Evolutionary conservation across 2,797 vertebrate species (phyloP).

Genomic region (Valencia hispanica): DNA sequence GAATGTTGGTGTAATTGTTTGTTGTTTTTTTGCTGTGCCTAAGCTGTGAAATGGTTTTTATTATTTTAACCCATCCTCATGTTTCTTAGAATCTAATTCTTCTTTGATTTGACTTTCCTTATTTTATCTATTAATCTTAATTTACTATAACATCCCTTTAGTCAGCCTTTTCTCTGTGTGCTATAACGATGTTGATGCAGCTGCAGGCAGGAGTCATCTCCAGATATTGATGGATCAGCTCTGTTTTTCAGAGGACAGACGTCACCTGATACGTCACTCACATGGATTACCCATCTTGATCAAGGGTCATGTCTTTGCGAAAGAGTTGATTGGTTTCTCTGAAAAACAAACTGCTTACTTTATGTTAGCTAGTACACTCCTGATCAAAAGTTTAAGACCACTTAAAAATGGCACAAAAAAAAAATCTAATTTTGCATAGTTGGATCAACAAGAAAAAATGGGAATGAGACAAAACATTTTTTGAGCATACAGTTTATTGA

Average conservation of each 20-base stretch:
- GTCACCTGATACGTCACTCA: conserved; percentile 15
- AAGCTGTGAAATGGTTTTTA: neutral
- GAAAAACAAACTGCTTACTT: neutral
- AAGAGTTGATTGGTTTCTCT: neutral
- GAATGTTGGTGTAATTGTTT: neutral
- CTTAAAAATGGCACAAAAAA: too few relatives aligned
- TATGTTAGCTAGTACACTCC: neutral
- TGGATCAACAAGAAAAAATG: too few relatives aligned
- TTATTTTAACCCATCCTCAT: neutral
- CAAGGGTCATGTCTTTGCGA: conserved; percentile 1
- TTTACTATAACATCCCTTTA: neutral
- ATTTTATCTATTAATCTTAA: neutral
- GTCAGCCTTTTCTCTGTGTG: neutral
- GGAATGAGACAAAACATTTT: too few relatives aligned
- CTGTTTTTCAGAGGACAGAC: conserved; percentile 7
- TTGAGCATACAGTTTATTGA: too few relatives aligned
- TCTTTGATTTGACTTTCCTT: neutral
- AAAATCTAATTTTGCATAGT: too few relatives aligned
- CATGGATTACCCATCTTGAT: conserved; percentile 5
- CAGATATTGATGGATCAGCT: conserved; percentile 28
- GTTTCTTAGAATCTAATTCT: neutral
- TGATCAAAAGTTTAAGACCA: too few relatives aligned
- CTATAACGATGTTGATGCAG: neutral
- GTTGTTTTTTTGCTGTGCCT: neutral
- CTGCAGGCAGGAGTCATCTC: conserved; percentile 14